Evolutionary conservation across 2,797 vertebrate species (phyloP), one percentile per base, ranked within the genome.

Genomic region (Mastacembelus armatus): DNA sequence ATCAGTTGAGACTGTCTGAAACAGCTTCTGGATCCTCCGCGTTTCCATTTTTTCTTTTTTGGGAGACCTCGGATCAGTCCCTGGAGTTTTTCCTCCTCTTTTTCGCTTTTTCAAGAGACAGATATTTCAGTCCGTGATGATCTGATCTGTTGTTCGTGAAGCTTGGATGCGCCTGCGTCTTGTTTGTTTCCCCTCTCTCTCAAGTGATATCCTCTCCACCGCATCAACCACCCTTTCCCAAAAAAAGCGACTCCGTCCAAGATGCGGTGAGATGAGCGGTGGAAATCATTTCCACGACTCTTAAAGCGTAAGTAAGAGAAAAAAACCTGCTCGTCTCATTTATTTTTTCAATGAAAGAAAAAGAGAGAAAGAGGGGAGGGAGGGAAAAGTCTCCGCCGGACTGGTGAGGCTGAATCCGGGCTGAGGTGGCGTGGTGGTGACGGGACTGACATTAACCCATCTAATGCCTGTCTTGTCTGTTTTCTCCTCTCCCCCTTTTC

Each of bases 1-100:
- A 96, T 98, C 96, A 97, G 95, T 96, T 96, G 96, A 98, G 96
- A 92, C 95, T 96, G 96, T 96, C 96, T 98, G 96, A 95, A 95
- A 95, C 95, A 85, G 95, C 89, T 89, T 92, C 95, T 94, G 94
- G 95, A 96, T 95, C 95, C 95, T 95, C 94, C 94, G 96, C 95
- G 92, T 95, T 95, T 93, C 85, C 94, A 94, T 95, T 95, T 89
- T 95, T 94, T 92, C 56, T 60, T 63, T 68, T 78, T 66, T 42
- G 78, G 79, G 90, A 93, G 94, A 92, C 93, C 94, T 94, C 94
- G 94, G 94, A 94, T 94, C 95, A 92, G 93, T 95, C 95, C 92
- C 93, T 90, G 95, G 95, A 97, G 94, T 96, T 96, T 93, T 21
- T 50, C 39, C 47, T 29, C 27, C 47, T 18, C 33, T 27, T 42